Evolutionary conservation across 2,113 vertebrate genomes (phyloP).

Genomic region (Bothrops jararaca): DNA sequence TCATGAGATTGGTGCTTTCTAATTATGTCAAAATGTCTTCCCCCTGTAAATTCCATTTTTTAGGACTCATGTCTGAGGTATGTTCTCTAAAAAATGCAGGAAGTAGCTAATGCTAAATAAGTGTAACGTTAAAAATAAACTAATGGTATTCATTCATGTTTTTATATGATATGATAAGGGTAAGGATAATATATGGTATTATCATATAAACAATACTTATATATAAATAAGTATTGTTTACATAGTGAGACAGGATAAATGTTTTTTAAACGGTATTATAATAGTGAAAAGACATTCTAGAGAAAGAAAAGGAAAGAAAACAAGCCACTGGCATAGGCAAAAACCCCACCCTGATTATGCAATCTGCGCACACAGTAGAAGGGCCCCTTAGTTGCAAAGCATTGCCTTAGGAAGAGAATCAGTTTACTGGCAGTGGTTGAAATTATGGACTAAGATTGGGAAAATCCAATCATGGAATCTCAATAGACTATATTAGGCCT

Average conservation of each 20-base stretch:
- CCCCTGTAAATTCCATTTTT: background rate
- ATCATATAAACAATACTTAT: background rate
- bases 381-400: background rate
- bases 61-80: background rate
- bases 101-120: background rate
- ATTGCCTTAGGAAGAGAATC: background rate
- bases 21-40: background rate
- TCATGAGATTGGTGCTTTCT: background rate
- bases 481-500: background rate
- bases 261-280: background rate
- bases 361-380: background rate
- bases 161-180: background rate
- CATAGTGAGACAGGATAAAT: background rate
- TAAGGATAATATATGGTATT: background rate
- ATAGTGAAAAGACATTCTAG: background rate
- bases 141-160: background rate
- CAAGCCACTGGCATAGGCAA: background rate
- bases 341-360: background rate
- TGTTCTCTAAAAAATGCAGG: background rate
- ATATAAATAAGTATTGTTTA: background rate
- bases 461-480: background rate
- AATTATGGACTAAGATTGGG: background rate
- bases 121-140: background rate
- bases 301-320: background rate
- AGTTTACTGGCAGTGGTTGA: background rate